These are phyloP conservation scores for Sphenopsis melanotis DNA, from an alignment of 2,797 vertebrate species.

Conservation along the genomic window DNA sequence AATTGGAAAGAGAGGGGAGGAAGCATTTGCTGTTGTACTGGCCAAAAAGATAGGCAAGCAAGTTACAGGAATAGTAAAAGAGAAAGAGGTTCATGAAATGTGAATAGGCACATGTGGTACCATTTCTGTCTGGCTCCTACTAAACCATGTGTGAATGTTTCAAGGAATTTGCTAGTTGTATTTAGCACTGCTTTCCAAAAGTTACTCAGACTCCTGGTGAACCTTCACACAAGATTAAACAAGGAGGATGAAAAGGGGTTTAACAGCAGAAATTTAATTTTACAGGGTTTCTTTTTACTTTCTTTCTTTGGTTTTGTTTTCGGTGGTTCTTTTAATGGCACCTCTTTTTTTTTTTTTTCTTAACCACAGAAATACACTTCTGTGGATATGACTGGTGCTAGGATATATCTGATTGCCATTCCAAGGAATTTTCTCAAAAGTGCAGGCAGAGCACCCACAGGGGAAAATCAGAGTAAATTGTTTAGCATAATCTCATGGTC, in stretches of 20 bases:
- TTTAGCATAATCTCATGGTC: background rate
- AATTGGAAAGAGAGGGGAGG: background rate
- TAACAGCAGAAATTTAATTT: constrained; percentile 39
- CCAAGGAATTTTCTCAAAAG: background rate
- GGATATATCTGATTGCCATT: constrained; percentile 1
- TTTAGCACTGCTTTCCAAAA: constrained; percentile 50
- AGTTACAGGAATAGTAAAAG: background rate
- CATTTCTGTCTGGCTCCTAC: background rate
- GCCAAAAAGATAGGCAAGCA: constrained; percentile 24
- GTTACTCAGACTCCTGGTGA: constrained; percentile 10
- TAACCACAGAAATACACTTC: background rate
- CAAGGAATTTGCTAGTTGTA: constrained; percentile 40
- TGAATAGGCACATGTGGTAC: constrained; percentile 35
- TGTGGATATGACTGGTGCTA: background rate
- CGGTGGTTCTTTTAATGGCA: background rate
- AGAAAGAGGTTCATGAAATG: background rate
- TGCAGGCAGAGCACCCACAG: background rate
- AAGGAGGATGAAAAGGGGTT: constrained; percentile 8
- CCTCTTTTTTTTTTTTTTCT: background rate
- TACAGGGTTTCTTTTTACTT: background rate
- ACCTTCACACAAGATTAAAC: constrained; percentile 7
- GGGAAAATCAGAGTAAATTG: background rate
- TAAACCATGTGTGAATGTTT: constrained; percentile 34
- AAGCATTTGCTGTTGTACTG: background rate
- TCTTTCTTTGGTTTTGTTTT: background rate